A percentile compares a stretch with the other conserved stretches of the same genome.
phyloP scores from a whole-genome alignment of 2,888 invertebrate species.

The Sisyra nigra region DNA sequence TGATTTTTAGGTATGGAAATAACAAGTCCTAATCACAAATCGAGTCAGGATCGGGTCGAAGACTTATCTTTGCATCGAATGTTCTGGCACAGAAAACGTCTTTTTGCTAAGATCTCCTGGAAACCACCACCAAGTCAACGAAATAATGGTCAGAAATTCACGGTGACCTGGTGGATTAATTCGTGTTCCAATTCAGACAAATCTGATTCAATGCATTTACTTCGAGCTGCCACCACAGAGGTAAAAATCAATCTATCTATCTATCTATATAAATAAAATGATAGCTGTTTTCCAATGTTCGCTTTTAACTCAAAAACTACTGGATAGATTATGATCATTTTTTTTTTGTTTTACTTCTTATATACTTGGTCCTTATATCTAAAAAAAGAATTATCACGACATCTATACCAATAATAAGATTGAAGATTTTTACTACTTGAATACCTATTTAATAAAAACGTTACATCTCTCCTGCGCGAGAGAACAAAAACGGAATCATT shows the following conservation, averaged over 20 bases:
- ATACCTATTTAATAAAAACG: too few species aligned
- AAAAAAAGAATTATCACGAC: too few species aligned
- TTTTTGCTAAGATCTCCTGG: conserved; percentile 23
- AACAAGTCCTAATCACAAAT: neutral
- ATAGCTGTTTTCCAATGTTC: too few species aligned
- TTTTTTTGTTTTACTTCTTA: too few species aligned
- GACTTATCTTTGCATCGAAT: conserved; percentile 22
- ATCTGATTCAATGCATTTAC: conserved; percentile 26
- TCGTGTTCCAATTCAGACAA: conserved; percentile 25
- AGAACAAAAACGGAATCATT: too few species aligned
- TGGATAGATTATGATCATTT: too few species aligned
- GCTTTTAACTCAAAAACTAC: too few species aligned
- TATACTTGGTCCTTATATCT: too few species aligned
- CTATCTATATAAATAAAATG: too few species aligned
- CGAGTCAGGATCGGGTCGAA: conserved; percentile 17
- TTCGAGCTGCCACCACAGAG: conserved; percentile 35
- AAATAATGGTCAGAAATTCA: conserved; percentile 17
- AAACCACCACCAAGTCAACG: conserved; percentile 13
- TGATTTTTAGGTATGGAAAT: neutral
- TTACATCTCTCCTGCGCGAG: too few species aligned
- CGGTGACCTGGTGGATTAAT: conserved; percentile 24
- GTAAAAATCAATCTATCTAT: conserved; percentile 27
- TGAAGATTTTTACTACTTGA: too few species aligned
- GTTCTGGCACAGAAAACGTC: conserved; percentile 21
- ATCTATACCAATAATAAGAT: too few species aligned